These are phyloP conservation scores for Caenorhabditis sp. DNA, from an alignment of 2,888 invertebrate species.

Conservation along the genomic window DNA sequence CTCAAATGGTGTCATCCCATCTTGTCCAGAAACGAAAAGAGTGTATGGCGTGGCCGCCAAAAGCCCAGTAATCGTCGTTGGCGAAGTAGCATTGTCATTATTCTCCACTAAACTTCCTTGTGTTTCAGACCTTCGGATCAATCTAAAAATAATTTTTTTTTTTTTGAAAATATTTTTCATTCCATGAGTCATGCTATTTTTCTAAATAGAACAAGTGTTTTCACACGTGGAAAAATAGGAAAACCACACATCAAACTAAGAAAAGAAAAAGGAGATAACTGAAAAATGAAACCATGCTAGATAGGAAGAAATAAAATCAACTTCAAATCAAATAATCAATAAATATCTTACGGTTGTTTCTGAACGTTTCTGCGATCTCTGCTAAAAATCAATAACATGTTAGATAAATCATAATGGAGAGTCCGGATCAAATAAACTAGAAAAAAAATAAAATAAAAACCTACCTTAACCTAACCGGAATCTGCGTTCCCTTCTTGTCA, in stretches of 20 bases:
- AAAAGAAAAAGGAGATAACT: background rate
- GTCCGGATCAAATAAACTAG: background rate
- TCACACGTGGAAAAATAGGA: conserved; percentile 3
- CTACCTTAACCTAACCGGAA: conserved; percentile 63
- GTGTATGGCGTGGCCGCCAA: conserved; percentile 65
- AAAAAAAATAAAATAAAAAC: background rate
- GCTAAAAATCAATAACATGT: background rate
- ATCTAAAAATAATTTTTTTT: conserved; percentile 22
- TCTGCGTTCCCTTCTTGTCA: conserved; percentile 38
- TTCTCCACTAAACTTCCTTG: conserved; percentile 40
- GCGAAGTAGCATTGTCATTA: conserved; percentile 48
- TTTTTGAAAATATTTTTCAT: background rate
- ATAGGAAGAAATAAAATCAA: too few relatives aligned
- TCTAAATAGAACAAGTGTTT: background rate
- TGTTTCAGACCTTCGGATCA: conserved; percentile 55
- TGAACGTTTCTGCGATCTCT: conserved; percentile 7
- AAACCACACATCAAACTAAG: conserved; percentile 2
- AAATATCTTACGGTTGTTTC: background rate
- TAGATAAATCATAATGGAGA: background rate
- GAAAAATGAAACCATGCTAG: background rate
- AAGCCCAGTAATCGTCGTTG: conserved; percentile 44
- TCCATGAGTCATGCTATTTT: background rate
- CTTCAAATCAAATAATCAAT: background rate
- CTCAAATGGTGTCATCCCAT: conserved; percentile 62
- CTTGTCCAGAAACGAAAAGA: conserved; percentile 61